These are phyloP conservation scores for Tichodroma muraria DNA, from an alignment of 2,113 vertebrate species.

Conservation along the genomic window DNA sequence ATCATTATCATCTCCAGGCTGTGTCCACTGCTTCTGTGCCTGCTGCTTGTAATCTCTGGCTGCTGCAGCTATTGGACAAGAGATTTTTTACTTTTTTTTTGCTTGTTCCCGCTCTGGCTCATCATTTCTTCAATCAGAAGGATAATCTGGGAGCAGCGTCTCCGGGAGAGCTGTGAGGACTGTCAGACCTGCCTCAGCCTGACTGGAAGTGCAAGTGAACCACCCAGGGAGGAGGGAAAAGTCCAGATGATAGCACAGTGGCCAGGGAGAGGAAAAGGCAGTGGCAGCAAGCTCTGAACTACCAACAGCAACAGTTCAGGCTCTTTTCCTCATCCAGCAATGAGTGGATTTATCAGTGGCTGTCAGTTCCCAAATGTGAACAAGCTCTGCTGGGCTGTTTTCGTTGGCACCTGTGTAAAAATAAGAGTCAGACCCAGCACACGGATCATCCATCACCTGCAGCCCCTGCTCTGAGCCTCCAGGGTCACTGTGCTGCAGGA, in stretches of 20 bases:
- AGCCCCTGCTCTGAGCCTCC: background rate
- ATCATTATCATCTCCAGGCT: background rate
- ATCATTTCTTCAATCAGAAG: background rate
- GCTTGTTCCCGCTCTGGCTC: background rate
- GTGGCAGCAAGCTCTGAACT: background rate
- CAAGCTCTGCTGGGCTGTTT: background rate
- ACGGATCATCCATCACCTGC: background rate
- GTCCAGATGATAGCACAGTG: background rate
- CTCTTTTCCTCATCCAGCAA: background rate
- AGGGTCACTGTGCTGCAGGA: background rate
- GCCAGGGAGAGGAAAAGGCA: background rate
- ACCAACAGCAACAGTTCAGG: background rate
- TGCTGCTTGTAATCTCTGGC: background rate
- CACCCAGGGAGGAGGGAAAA: background rate
- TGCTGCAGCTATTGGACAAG: background rate
- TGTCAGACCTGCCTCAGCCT: background rate
- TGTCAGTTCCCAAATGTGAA: background rate
- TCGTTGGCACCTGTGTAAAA: background rate
- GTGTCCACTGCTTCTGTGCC: background rate
- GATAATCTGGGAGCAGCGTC: background rate
- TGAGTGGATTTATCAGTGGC: background rate
- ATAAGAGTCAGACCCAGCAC: background rate
- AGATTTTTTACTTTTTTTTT: background rate
- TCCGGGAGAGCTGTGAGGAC: background rate
- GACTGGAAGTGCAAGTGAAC: background rate